Evolutionary conservation across 2,888 invertebrate species (phyloP), one percentile per base, ranked within the genome.

Genomic region (Aelia acuminata): DNA sequence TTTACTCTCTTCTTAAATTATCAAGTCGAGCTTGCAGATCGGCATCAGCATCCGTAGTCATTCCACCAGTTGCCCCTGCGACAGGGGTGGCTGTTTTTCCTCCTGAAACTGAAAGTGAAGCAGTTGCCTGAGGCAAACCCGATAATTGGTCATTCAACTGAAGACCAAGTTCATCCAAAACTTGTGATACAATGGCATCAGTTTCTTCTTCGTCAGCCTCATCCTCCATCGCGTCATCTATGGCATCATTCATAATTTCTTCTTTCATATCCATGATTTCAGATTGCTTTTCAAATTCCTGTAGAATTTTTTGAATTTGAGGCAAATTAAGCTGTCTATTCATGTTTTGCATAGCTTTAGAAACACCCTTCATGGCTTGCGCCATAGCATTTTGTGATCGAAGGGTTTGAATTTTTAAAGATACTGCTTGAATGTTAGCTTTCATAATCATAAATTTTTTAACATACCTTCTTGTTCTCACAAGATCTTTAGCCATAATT

Each of bases 181-280:
- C 98, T 94, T 99, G 98, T 2, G 96, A 95, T 50, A 99, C 98
- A 91, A 99, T 96, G 86, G 97, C 97, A 93, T 99, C 98, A 92
- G 98, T 98, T 93, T 99, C 99, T 92, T 99, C 98, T 92, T 99
- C 98, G 92, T 99, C 99, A 84, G 96, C 98, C 92, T 98, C 99
- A 90, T 97, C 99, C 91, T 98, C 99, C 96, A 99, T 98, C 0
- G 99, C 99, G 93, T 99, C 99, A 92, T 99, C 99, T 92, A 99
- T 99, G 85, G 98, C 99, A 93, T 99, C 99, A 92, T 98, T 98
- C 96, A 99, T 99, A 95, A 99, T 98, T 93, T 99, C 99, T 92
- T 99, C 99, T 92, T 99, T 99, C 99, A 99, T 99, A 92, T 99
- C 99, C 99, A 99, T 99, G 88, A 99, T 98, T 93, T 99, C 99